Evolutionary conservation across 2,888 invertebrate genomes (phyloP), one percentile per base, ranked within the genome.

Genomic region (Macaria liturata): DNA sequence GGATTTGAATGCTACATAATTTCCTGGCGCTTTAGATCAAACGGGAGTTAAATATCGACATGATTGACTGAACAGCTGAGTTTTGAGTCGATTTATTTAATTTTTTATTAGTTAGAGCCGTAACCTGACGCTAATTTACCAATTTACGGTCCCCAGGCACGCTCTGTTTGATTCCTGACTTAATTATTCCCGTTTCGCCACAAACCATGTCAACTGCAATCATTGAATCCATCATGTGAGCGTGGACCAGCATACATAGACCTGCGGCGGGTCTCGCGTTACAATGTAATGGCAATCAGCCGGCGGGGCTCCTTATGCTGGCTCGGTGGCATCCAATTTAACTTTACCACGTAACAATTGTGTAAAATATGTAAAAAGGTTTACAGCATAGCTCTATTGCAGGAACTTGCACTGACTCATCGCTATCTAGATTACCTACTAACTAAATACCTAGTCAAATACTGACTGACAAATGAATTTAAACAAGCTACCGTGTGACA

Each of bases 141-240:
- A 74, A 72, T 75, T 72, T 68, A 56, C 64, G 67, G 72, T 68
- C 66, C 62, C 54, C 65, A 57, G 55, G 69, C 70, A 68, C 67
- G 66, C 57, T 66, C 70, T 65, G 71, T 70, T 70, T 73, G 75
- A 74, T 73, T 72, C 63, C 65, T 58, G 71, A 75, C 68, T 71
- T 70, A 67, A 77, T 76, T 74, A 75, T 75, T 70, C 73, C 67
- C 71, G 66, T 70, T 74, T 66, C 54, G 42, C 70, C 72, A 51
- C 74, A 74, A 76, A 74, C 74, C 69, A 75, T 70, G 79, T 78
- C 77, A 74, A 70, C 73, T 76, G 75, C 76, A 76, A 74, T 80
- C 71, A 75, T 73, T 78, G 67, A 71, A 75, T 75, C 68, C 76
- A 70, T 76, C 71, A 72, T 71, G 68, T 65, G 66, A 65, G 61